Conservation (phyloP, 2,797 vertebrate species). For the Sus cebifrons region DNA sequence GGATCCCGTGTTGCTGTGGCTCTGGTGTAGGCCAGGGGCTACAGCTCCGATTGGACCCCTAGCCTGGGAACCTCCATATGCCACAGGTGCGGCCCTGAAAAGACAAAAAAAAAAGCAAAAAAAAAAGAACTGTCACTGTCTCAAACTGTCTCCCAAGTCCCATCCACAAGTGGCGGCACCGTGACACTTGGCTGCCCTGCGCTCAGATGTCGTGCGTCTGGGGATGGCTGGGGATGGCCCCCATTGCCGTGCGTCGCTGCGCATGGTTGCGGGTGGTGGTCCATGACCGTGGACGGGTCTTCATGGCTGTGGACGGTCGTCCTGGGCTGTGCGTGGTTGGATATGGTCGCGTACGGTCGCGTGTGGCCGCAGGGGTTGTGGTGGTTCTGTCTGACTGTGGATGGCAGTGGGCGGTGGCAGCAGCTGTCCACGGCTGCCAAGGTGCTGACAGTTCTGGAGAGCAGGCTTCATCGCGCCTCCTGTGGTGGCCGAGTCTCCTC, state of each 20-base stretch:
- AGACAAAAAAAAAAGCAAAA: too few species aligned
- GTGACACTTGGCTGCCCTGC: accelerated
- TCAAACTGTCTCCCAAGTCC: not conserved
- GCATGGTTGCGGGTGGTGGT: accelerated
- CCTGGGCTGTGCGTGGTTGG: not conserved
- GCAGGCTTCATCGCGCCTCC: accelerated
- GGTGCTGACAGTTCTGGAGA: too few species aligned
- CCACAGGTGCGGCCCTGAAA: too few species aligned
- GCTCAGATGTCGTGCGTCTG: not conserved
- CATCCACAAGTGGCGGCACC: accelerated
- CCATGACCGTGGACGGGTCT: accelerated
- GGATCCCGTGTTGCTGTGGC: too few species aligned
- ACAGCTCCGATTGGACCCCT: too few species aligned
- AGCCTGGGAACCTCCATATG: too few species aligned
- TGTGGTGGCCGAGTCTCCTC: not conserved
- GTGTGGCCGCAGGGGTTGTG: not conserved
- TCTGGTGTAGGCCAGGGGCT: too few species aligned
- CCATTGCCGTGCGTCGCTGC: too few species aligned
- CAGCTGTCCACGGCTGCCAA: not conserved
- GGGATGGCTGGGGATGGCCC: not conserved
- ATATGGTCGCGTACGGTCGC: too few species aligned
- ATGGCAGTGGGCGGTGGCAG: too few species aligned
- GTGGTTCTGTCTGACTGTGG: accelerated
- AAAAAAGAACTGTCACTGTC: too few species aligned
- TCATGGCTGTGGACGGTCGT: not conserved